A percentile compares a stretch with the other conserved stretches of the same genome.
These are phyloP conservation scores for Lamprotornis superbus DNA, from an alignment of 2,113 vertebrate species.

Conservation along the genomic window DNA sequence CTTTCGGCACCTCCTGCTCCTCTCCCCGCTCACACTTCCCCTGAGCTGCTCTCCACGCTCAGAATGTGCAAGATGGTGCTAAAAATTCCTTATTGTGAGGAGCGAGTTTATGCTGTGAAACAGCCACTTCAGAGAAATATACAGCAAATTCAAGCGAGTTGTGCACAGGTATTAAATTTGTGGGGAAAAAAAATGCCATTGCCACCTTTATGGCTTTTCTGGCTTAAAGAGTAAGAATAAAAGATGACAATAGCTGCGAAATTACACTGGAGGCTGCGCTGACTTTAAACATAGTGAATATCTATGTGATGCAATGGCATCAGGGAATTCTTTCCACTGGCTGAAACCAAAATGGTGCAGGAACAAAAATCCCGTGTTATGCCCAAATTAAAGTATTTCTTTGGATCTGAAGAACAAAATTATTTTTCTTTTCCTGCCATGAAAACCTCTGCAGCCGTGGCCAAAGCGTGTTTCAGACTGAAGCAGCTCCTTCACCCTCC, in stretches of 20 bases:
- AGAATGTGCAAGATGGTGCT: constrained; percentile 20
- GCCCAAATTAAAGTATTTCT: background rate
- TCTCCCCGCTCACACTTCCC: background rate
- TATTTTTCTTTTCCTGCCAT: background rate
- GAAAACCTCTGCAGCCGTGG: rapidly evolving
- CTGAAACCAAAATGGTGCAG: background rate
- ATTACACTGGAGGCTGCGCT: constrained; percentile 48
- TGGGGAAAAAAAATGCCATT: background rate
- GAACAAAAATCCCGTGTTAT: background rate
- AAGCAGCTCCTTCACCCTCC: background rate
- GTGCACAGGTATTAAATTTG: constrained; percentile 31
- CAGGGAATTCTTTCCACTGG: constrained; percentile 39
- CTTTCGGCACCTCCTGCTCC: background rate
- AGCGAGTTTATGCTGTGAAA: constrained; percentile 30
- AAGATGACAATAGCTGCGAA: constrained; percentile 23
- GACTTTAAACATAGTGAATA: constrained; percentile 48
- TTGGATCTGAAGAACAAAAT: background rate
- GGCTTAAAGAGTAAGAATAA: constrained; percentile 8
- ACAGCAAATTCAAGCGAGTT: background rate
- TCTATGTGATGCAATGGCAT: constrained; percentile 18
- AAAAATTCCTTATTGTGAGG: constrained; percentile 16
- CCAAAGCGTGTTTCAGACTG: background rate
- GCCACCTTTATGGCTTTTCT: constrained; percentile 13
- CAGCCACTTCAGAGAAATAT: constrained; percentile 40
- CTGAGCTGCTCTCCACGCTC: background rate